Base-by-base conservation (phyloP, 2,888 invertebrate species). In the Scaeva pyrastri region DNA sequence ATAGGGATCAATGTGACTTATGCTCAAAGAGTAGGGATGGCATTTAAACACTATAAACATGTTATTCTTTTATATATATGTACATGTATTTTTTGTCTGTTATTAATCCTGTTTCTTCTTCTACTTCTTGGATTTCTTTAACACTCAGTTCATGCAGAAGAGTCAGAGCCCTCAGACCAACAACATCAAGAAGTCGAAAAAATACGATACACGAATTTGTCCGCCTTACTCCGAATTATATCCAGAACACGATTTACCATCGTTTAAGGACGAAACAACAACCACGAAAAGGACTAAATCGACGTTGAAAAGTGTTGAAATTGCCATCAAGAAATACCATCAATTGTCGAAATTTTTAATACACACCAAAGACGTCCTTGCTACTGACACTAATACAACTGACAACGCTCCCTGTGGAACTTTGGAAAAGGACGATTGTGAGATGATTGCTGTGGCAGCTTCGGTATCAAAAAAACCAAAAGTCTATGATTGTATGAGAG, bases 401-500 rank as follows among this genome's bases (percentile, higher is more conserved):
- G 1, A 16, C 56, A 8, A 50, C 36, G 16, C 10, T 1, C 2
- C 48, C 6, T 7, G 14, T 41, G 21, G 11, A 21, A 3, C 21
- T 39, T 10, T 12, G 0, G 85, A 77, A 19, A 81, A 86, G 73
- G 81, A 82, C 62, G 85, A 86, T 64, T 84, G 83, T 73, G 81
- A 80, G 60, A 82, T 88, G 83, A 82, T 84, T 71, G 64, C 68
- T 52, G 8, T 74, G 66, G 62, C 43, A 60, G 48, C 71, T 55
- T 48, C 74, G 55, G 72, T 87, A 64, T 86, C 88, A 60, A 90
- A 89, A 79, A 91, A 90, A 23, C 90, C 91, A 58, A 91, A 91
- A 87, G 90, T 92, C 79, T 91, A 91, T 74, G 91, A 91, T 82
- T 91, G 91, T 88, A 91, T 91, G 92, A 90, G 90, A 88, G 91